phyloP scores from a whole-genome alignment of 2,113 vertebrate genomes.

The Thymallus thymallus region DNA sequence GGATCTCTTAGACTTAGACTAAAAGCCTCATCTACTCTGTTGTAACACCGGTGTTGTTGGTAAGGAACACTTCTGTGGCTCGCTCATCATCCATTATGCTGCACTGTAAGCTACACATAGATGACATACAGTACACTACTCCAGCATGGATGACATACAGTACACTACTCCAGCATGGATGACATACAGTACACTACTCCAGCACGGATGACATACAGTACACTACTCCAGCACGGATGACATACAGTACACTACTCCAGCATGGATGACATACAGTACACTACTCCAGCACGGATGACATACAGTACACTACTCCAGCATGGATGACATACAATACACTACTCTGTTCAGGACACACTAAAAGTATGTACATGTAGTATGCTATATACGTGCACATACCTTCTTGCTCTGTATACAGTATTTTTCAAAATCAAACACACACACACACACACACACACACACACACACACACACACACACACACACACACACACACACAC shows the following conservation, averaged over 20 bases:
- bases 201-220: background rate
- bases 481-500: slow-evolving; percentile 22
- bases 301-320: background rate
- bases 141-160: background rate
- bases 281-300: background rate
- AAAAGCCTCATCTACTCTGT: too few species aligned
- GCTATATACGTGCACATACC: background rate
- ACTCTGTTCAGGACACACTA: background rate
- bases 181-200: background rate
- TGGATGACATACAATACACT: too few species aligned
- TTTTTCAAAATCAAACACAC: background rate
- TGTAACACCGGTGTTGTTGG: too few species aligned
- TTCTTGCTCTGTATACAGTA: background rate
- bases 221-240: background rate
- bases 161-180: background rate
- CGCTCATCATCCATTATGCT: background rate
- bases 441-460: slow-evolving; percentile 27
- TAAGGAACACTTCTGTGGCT: background rate
- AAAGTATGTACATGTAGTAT: background rate
- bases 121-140: background rate
- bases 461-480: slow-evolving; percentile 23
- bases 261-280: background rate
- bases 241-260: too few species aligned
- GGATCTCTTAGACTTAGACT: too few species aligned
- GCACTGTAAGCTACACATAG: background rate